Base-by-base conservation (phyloP, 2,797 vertebrate genomes). In the Dryobates pubescens region DNA sequence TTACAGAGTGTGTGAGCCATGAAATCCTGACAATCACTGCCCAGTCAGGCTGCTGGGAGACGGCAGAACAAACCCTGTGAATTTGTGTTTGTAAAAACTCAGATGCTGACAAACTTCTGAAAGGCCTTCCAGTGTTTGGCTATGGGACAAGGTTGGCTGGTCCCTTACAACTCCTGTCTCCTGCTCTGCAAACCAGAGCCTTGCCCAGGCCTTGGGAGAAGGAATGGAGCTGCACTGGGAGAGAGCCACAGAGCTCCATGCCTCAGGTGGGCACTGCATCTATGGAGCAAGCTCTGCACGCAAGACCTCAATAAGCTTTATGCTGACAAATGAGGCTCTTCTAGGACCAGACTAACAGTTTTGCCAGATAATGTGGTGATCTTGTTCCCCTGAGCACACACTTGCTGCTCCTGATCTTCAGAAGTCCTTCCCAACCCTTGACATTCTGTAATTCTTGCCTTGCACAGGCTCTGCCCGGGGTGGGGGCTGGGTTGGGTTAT, bases 251-350 rank as follows among this genome's bases (percentile, higher is more conserved):
- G 19, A 2, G 49, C 47, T 51, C 32, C 2, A 0, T 3, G 3
- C 13, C 32, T 34, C 26, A 9, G 51, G 20, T 3, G 15, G 69
- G 32, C 69, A 57, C 43, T 15, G 18, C 29, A 23, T 79, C 41
- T 1, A 23, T 0, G 0, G 45, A 54, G 30, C 23, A 5, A 34
- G 32, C 45, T 62, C 36, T 45, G 38, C 17, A 9, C 27, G 16
- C 17, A 30, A 34, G 19, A 11, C 38, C 56, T 3, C 16, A 26
- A 6, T 10, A 53, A 38, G 8, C 5, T 68, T 65, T 14, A 19
- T 13, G 10, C 0, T 18, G 36, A 8, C 6, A 1, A 1, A 10
- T n/a, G 14, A 1, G 29, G 29, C 51, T n/a, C 0, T 16, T 47
- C 45, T 27, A 5, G 1, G 8, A n/a, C 27, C 34, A 47, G 19